These are phyloP conservation scores for Aegypius monachus DNA, from an alignment of 2,113 vertebrate species.

Conservation along the genomic window DNA sequence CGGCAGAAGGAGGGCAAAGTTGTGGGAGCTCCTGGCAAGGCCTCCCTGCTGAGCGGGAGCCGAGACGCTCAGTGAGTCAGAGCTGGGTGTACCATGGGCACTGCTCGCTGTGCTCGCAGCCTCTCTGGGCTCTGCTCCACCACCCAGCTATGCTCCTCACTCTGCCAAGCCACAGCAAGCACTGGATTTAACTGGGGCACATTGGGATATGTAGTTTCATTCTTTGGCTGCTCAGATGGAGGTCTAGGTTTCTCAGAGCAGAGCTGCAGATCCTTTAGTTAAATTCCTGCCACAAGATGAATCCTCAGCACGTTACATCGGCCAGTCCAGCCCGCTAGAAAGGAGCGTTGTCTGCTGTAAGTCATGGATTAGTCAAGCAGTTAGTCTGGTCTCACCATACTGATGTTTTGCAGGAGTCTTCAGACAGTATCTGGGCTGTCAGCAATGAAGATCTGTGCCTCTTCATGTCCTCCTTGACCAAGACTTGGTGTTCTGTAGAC, in stretches of 20 bases:
- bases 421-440: neutral
- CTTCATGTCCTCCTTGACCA: neutral
- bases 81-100: neutral
- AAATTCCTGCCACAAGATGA: neutral
- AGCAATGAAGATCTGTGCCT: neutral
- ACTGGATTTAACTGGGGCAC: neutral
- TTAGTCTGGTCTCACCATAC: neutral
- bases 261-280: neutral
- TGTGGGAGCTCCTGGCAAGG: neutral
- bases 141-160: neutral
- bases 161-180: neutral
- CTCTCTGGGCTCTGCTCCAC: neutral
- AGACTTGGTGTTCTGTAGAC: neutral
- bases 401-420: neutral
- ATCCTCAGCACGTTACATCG: neutral
- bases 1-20: neutral
- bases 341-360: rapidly evolving
- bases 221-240: neutral
- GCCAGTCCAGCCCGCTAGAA: neutral
- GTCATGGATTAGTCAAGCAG: neutral
- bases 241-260: neutral
- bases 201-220: neutral
- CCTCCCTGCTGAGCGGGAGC: neutral
- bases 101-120: neutral
- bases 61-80: neutral